Base-by-base conservation (phyloP, 2,113 vertebrate genomes). In the Carettochelys insculpta region DNA sequence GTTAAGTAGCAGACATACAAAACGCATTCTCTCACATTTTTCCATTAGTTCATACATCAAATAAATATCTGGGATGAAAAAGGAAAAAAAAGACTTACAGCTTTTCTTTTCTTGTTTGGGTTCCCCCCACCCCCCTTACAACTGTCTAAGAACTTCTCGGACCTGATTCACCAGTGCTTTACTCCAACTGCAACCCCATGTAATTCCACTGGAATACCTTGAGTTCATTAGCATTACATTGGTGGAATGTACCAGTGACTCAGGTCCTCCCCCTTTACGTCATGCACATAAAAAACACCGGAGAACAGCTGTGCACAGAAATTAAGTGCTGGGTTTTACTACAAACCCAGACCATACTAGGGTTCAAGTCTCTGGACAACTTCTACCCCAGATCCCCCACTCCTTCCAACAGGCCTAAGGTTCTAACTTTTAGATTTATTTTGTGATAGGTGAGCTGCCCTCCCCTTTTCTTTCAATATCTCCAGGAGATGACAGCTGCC, bases 351-450 rank as follows among this genome's bases (percentile, higher is more conserved):
- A 25, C 14, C 25, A 38, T 13, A 11, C 29, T n/a, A 86, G 34
- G 34, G 16, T 14, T 56, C 5, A 93, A 48, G n/a, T 68, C 22
- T 80, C 2, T 31, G 34, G 86, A 68, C 24, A 48, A 38, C 51
- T 94, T 92, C 77, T 73, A 89, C 68, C 25, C 25, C 82, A 51
- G 86, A 68, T 86, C 82, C 27, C 48, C 82, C 88, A 84, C 93
- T 86, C 41, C 14, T 73, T 31, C 61, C 65, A 75, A 43, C 25
- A 2, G 11, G 12, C 10, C 83, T 83, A 56, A 34, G 13, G 29
- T 48, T 80, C 76, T 78, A 54, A 94, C 50, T 61, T 58, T 75
- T 86, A 92, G 38, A 90, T 80, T 88, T 93, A 17, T 68, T 68
- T 82, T 82, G 54, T 0, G 48, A 73, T 27, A 91, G 77, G 34